Base-by-base conservation (phyloP, 2,888 invertebrate species). In the Cheilosia urbana region DNA sequence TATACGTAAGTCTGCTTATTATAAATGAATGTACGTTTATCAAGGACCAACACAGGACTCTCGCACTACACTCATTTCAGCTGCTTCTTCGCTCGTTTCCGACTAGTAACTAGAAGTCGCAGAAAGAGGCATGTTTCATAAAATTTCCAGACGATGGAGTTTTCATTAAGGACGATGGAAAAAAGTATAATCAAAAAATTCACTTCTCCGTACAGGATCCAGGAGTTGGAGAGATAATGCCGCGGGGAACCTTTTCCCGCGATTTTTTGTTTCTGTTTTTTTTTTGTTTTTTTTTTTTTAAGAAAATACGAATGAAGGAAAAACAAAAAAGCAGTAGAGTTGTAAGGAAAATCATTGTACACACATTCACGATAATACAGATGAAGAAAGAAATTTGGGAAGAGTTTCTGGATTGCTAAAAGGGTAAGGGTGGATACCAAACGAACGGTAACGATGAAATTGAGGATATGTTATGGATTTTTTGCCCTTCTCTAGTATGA, bases 111-210 rank as follows among this genome's bases (percentile, higher is more conserved):
- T 66, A 72, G 68, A 58, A 65, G 60, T 68, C 58, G 82, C 63
- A 53, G 78, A 72, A 81, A 68, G 85, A 81, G 85, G 85, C 76
- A 77, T 77, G 85, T 85, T 85, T 85, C 81, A 85, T 85, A 85
- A 85, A 85, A 85, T 85, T 85, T 85, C 85, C 85, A 85, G 85
- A 85, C 85, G 85, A 85, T 85, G 81, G 85, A 85, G 85, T 85
- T 85, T 85, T 85, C 85, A 85, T 85, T 85, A 85, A 85, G 81
- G 68, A 81, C 81, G 62, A 81, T 63, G 69, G 73, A 69, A 77
- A 83, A 63, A 83, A 15, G 85, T 81, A 81, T 85, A 85, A 85
- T 85, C 84, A 85, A 85, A 85, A 85, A 85, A 76, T 81, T 72
- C 80, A 85, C 84, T 80, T 76, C 84, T 77, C 72, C 79, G 55